Conservation (phyloP, 1,140 invertebrate genomes). For the Holcopasites calliopsidis region DNA sequence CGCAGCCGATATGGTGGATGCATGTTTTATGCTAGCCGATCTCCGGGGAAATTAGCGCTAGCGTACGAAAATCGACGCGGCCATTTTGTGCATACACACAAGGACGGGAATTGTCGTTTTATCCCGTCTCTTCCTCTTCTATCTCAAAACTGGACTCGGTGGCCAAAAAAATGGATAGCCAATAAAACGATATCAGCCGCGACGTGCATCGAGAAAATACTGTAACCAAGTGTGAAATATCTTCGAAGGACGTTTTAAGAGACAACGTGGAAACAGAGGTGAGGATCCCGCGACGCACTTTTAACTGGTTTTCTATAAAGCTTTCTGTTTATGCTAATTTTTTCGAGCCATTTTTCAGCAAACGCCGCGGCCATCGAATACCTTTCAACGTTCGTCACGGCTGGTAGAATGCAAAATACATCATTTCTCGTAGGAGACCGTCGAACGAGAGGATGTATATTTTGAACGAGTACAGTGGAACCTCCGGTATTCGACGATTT, state of each 20-base stretch:
- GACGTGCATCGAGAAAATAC: not conserved
- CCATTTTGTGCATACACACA: slow-evolving; percentile 38
- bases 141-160: slow-evolving; percentile 18
- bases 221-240: slow-evolving; percentile 3
- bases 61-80: slow-evolving; percentile 50
- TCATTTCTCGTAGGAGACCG: no score
- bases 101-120: slow-evolving; percentile 39
- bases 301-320: slow-evolving; percentile 25
- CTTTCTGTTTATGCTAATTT: not conserved
- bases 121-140: no score
- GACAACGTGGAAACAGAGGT: not conserved
- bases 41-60: slow-evolving; percentile 54
- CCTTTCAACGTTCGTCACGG: not conserved
- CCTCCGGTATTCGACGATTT: no score
- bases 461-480: no score
- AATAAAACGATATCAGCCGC: slow-evolving; percentile 39
- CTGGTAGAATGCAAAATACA: no score
- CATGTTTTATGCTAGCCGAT: slow-evolving; percentile 44
- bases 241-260: slow-evolving; percentile 7
- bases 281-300: not conserved
- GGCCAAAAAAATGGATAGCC: no score
- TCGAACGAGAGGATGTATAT: no score
- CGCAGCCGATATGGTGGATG: slow-evolving; percentile 25
- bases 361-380: no score
- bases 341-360: not conserved